Evolutionary conservation across 2,797 vertebrate genomes (phyloP).

Genomic region (Poeciliopsis infans): DNA sequence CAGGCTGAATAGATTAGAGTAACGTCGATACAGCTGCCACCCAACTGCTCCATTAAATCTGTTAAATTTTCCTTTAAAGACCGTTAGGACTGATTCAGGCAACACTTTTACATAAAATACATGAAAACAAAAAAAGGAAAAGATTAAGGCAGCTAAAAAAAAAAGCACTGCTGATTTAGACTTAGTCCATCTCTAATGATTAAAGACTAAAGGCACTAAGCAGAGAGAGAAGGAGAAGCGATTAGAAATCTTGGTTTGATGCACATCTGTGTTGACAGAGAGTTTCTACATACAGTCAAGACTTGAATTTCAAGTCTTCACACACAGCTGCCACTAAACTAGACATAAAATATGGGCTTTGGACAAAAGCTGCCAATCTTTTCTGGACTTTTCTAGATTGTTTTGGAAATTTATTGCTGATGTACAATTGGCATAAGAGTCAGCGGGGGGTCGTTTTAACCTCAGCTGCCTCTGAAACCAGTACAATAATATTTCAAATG

Average conservation of each 20-base stretch:
- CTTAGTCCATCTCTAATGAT: neutral
- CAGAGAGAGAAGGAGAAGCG: neutral
- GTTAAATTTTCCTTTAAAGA: constrained; percentile 16
- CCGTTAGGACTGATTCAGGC: neutral
- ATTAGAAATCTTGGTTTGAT: neutral
- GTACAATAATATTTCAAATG: neutral
- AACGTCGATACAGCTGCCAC: constrained; percentile 24
- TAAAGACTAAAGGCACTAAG: neutral
- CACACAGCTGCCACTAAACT: neutral
- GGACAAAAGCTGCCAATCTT: neutral
- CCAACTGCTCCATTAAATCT: constrained; percentile 15
- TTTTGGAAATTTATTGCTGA: neutral
- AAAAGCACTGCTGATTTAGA: neutral
- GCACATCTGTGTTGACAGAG: neutral
- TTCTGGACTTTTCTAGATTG: neutral
- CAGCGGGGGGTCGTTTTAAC: neutral
- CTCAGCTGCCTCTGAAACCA: neutral
- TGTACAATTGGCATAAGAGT: too few relatives aligned
- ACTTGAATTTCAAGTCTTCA: neutral
- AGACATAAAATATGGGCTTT: neutral
- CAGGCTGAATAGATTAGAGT: constrained; percentile 28
- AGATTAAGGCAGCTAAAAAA: neutral
- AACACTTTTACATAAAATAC: neutral
- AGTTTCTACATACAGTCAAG: neutral
- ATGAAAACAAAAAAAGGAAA: neutral